Evolutionary conservation across 2,888 invertebrate species (phyloP).

Genomic region (Fragum whitleyi): DNA sequence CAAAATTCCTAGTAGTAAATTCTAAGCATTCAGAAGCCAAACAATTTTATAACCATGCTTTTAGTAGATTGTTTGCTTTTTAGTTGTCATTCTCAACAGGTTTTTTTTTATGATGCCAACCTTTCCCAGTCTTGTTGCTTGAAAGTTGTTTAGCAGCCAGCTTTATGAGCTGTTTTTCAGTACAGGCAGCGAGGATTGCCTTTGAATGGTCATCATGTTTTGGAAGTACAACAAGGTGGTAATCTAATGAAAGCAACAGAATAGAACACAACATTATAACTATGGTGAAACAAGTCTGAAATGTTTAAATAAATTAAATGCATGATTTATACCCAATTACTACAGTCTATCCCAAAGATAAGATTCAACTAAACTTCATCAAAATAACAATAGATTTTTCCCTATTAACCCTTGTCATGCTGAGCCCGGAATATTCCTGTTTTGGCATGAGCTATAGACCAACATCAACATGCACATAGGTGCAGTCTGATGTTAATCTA

Average conservation of each 20-base stretch:
- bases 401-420: too few species aligned
- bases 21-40: not conserved
- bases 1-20: too few species aligned
- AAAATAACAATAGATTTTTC: too few species aligned
- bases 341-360: not conserved
- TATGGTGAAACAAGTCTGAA: slow-evolving; percentile 11
- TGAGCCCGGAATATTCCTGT: too few species aligned
- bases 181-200: slow-evolving; percentile 80
- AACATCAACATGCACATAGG: too few species aligned
- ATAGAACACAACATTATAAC: slow-evolving; percentile 33
- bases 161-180: slow-evolving; percentile 79
- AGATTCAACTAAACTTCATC: not conserved
- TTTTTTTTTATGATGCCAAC: slow-evolving; percentile 15
- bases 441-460: too few species aligned
- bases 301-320: not conserved
- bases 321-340: not conserved
- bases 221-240: slow-evolving; percentile 81
- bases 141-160: slow-evolving; percentile 75
- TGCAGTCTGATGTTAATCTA: too few species aligned
- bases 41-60: slow-evolving; percentile 14
- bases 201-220: slow-evolving; percentile 80
- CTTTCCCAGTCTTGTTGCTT: slow-evolving; percentile 3
- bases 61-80: slow-evolving; percentile 34
- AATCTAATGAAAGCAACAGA: slow-evolving; percentile 72
- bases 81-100: slow-evolving; percentile 9